These are phyloP conservation scores for Cossypha heuglini DNA, from an alignment of 2,797 vertebrate genomes.

Conservation along the genomic window DNA sequence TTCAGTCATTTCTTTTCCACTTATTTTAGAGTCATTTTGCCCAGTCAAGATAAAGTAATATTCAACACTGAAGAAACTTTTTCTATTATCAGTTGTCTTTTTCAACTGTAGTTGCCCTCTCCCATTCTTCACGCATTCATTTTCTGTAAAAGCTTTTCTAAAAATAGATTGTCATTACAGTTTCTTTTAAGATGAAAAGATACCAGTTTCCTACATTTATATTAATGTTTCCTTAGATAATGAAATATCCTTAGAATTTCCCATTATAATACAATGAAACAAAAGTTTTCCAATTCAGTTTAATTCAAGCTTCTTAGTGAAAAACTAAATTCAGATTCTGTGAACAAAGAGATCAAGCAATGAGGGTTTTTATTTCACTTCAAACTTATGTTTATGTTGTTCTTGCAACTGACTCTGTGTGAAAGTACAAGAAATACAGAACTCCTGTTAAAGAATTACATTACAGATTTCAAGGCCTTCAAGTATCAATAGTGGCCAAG, in stretches of 20 bases:
- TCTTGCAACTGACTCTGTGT: neutral
- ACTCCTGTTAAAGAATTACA: neutral
- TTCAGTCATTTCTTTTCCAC: neutral
- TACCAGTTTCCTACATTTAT: neutral
- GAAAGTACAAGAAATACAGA: neutral
- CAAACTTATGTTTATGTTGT: fast-evolving
- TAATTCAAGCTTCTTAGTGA: neutral
- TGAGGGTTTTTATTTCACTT: neutral
- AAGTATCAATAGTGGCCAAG: neutral
- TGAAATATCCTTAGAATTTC: neutral
- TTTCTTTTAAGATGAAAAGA: neutral
- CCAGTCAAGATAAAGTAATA: neutral
- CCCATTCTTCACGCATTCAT: neutral
- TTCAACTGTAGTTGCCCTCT: neutral
- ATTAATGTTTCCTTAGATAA: neutral
- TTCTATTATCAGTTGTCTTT: neutral
- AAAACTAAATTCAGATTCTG: neutral
- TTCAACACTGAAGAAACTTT: neutral
- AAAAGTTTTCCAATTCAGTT: neutral
- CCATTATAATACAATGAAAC: neutral
- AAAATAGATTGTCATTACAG: neutral
- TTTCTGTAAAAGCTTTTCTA: neutral
- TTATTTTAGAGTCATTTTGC: neutral
- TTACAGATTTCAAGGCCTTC: neutral
- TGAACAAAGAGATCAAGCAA: neutral